Conservation (phyloP, 2,113 vertebrate species). For the Thymallus thymallus region DNA sequence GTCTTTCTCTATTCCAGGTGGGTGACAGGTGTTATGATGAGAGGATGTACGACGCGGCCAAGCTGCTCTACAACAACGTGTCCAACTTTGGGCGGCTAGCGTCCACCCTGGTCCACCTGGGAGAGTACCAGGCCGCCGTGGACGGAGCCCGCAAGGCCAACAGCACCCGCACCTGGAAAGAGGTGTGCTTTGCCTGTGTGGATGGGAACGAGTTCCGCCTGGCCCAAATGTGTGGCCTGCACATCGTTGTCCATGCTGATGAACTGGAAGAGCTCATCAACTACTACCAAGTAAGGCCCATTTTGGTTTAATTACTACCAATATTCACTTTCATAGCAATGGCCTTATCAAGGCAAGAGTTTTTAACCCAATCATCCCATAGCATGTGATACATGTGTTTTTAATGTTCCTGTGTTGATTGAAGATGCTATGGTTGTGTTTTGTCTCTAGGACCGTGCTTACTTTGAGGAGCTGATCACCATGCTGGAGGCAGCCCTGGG, state of each 20-base stretch:
- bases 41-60: constrained; percentile 98
- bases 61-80: constrained; percentile 96
- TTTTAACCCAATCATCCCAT: too few relatives aligned
- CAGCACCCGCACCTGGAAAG: constrained; percentile 98
- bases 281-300: constrained; percentile 90
- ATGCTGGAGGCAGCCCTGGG: constrained; percentile 97
- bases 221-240: constrained; percentile 97
- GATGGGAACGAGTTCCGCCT: constrained; percentile 98
- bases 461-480: constrained; percentile 98
- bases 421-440: too few relatives aligned
- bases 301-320: too few relatives aligned
- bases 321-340: too few relatives aligned
- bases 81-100: constrained; percentile 97
- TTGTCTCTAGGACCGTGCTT: constrained; percentile 86
- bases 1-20: constrained; percentile 74
- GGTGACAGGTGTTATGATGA: constrained; percentile 97
- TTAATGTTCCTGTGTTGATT: too few relatives aligned
- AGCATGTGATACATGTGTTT: too few relatives aligned
- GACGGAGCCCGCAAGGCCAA: constrained; percentile 98
- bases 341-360: too few relatives aligned
- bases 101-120: constrained; percentile 93
- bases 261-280: constrained; percentile 98
- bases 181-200: constrained; percentile 99
- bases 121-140: constrained; percentile 97
- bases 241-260: constrained; percentile 97